A percentile compares a stretch with the other conserved stretches of the same genome.
These are phyloP conservation scores for Gasterosteus aculeatus DNA, from an alignment of 2,113 vertebrate species.

Conservation along the genomic window DNA sequence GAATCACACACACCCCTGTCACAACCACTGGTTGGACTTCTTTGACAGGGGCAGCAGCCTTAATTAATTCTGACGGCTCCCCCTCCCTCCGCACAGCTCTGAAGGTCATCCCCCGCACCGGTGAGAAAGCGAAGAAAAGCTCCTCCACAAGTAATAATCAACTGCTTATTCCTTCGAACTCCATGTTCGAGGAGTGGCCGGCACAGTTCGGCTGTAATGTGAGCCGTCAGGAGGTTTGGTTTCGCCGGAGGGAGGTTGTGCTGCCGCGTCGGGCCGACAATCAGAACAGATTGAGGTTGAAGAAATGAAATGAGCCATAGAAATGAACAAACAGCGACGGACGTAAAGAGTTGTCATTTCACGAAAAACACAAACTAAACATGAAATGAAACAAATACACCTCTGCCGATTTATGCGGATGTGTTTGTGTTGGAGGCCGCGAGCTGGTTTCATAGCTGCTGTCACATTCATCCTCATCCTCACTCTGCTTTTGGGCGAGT, in stretches of 20 bases:
- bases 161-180: constrained; percentile 62
- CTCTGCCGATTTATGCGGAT: constrained; percentile 18
- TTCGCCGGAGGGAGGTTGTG: constrained; percentile 39
- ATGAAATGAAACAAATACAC: constrained; percentile 38
- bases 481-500: constrained; percentile 25
- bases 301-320: constrained; percentile 40
- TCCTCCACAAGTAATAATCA: constrained; percentile 66
- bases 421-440: constrained; percentile 35
- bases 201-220: constrained; percentile 26
- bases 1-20: constrained; percentile 42
- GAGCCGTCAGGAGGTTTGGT: constrained; percentile 41
- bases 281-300: constrained; percentile 54
- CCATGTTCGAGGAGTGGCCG: constrained; percentile 46
- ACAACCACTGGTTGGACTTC: constrained; percentile 59
- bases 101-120: constrained; percentile 69
- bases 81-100: constrained; percentile 37
- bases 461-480: constrained; percentile 33
- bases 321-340: constrained; percentile 51
- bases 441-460: constrained; percentile 33
- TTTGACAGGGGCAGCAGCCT: constrained; percentile 63
- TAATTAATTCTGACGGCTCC: constrained; percentile 74
- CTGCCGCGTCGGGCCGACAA: constrained; percentile 40
- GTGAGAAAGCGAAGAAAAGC: constrained; percentile 66
- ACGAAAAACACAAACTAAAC: constrained; percentile 36
- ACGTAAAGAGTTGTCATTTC: constrained; percentile 32